Evolutionary conservation across 2,113 vertebrate genomes (phyloP).

Genomic region (Synchiropus splendidus): DNA sequence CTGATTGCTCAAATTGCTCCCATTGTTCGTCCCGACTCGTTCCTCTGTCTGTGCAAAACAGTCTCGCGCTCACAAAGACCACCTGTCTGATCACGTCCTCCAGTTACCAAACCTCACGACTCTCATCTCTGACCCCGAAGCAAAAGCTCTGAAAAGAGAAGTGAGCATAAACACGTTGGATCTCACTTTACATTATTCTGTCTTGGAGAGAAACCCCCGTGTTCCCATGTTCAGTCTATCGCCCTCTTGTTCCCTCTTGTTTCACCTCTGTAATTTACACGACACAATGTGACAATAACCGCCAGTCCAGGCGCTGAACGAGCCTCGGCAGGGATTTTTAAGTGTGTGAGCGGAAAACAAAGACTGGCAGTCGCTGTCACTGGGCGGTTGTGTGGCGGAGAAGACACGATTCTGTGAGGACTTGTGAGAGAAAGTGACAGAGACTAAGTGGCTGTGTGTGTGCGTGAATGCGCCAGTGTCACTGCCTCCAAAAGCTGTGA

Average conservation of each 20-base stretch:
- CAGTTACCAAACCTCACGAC: conserved; percentile 22
- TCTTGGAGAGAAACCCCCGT: too few species aligned
- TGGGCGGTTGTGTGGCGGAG: conserved; percentile 4
- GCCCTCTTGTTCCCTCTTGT: conserved; percentile 4
- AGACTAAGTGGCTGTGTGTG: conserved; percentile 4
- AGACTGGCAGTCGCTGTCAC: conserved; percentile 3
- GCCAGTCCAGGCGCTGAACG: conserved; percentile 14
- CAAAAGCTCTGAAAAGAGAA: too few species aligned
- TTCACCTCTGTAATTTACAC: conserved; percentile 22
- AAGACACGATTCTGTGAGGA: conserved; percentile 1
- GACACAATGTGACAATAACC: conserved; percentile 31
- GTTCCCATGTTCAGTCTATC: conserved; percentile 3
- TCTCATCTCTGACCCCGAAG: too few species aligned
- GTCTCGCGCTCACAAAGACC: conserved; percentile 9
- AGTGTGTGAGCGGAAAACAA: background rate
- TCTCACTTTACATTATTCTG: too few species aligned
- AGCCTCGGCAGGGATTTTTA: conserved; percentile 3
- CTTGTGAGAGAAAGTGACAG: conserved; percentile 13
- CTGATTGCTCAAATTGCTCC: conserved; percentile 20
- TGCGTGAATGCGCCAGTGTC: conserved; percentile 13
- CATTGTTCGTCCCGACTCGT: conserved; percentile 16
- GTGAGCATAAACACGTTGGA: too few species aligned
- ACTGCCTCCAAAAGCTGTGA: conserved; percentile 38
- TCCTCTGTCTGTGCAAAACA: conserved; percentile 25
- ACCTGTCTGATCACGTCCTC: conserved; percentile 13